Base-by-base conservation (phyloP, 2,113 vertebrate genomes). In the Ifrita kowaldi region DNA sequence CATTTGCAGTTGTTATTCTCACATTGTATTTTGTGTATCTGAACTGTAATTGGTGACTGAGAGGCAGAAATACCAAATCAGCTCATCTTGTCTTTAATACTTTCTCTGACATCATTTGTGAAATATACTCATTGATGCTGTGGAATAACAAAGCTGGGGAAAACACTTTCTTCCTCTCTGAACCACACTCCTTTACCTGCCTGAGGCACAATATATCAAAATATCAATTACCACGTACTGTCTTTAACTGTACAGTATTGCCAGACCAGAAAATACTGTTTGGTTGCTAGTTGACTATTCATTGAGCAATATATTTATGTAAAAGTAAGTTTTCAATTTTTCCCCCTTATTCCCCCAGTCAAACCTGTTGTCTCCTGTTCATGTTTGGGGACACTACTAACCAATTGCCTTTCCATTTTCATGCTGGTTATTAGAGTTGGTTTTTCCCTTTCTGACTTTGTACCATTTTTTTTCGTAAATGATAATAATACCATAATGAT, bases 381-480 rank as follows among this genome's bases (percentile, higher is more conserved):
- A 3, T 42, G 20, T 59, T 26, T 69, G 37, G n/a, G 39, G 41
- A 56, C 14, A 2, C 35, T n/a, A 3, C 28, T 77, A 24, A 64
- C 39, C 30, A 20, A 6, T 27, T 52, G 19, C 13, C 10, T 77
- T 46, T 74, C 39, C 13, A 7, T 77, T 78, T 78, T 17, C 15
- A 7, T 42, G 6, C 28, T 60, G 52, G 13, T 75, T 67, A 35
- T 67, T 81, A 63, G 23, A 46, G 28, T 47, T 37, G 1, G 0
- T 47, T 86, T 93, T 81, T 59, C 42, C 76, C 46, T 81, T 87
- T 82, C 69, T 87, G 73, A 27, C 18, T 84, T 91, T 63, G 30
- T 57, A 44, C 42, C 5, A 22, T 84, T 87, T 84, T 16, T 23
- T 23, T 47, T 13, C 47, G 5, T 49, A 49, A 26, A 49, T 49